Conservation (phyloP, 2,113 vertebrate genomes). For the Pangasianodon hypophthalmus region DNA sequence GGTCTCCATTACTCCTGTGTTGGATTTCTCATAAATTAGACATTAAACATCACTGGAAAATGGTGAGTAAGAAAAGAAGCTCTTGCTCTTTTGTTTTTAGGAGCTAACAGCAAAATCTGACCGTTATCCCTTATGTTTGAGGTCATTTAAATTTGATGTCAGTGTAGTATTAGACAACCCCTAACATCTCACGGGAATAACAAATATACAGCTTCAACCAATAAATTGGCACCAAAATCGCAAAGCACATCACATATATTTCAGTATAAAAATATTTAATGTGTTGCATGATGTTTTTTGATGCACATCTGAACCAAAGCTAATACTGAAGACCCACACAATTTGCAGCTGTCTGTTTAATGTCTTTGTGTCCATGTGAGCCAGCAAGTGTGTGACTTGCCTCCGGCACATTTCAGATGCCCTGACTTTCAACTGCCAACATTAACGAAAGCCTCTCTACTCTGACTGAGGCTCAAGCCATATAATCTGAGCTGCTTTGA, state of each 20-base stretch:
- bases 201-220: not conserved
- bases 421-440: slow-evolving; percentile 26
- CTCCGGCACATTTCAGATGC: slow-evolving; percentile 17
- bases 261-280: not conserved
- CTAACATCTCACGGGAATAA: not conserved
- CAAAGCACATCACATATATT: not conserved
- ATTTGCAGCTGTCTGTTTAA: slow-evolving; percentile 9
- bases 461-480: not conserved
- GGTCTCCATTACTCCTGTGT: not conserved
- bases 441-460: not conserved
- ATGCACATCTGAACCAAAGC: slow-evolving; percentile 17
- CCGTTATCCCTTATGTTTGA: not conserved
- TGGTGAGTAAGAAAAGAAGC: not conserved
- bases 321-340: not conserved
- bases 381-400: not conserved
- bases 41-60: not conserved
- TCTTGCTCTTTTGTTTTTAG: not conserved
- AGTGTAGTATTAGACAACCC: not conserved
- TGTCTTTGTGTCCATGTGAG: not conserved
- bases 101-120: not conserved
- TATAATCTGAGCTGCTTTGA: not conserved
- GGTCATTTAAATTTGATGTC: not conserved
- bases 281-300: not conserved
- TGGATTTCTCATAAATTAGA: not conserved
- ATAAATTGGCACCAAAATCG: not conserved